A percentile compares a stretch with the other conserved stretches of the same genome.
These are phyloP conservation scores for Masticophis lateralis DNA, from an alignment of 2,797 vertebrate species.

Conservation along the genomic window DNA sequence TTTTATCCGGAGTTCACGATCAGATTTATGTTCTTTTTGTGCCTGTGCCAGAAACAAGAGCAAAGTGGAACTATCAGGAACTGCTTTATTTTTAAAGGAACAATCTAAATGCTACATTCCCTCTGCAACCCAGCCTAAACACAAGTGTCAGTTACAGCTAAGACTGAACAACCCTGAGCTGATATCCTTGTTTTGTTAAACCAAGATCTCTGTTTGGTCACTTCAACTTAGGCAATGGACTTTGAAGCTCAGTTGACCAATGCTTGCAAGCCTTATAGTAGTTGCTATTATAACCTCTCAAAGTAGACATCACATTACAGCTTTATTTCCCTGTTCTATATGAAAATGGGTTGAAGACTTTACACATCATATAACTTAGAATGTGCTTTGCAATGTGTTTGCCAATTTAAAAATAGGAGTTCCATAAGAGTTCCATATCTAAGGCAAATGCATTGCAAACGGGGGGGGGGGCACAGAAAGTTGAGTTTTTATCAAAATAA, in stretches of 20 bases:
- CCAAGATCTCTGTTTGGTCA: not conserved
- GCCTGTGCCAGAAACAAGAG: constrained; percentile 40
- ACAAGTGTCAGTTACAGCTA: constrained; percentile 10
- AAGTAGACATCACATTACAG: not conserved
- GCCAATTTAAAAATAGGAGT: not conserved
- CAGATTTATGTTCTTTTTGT: constrained; percentile 51
- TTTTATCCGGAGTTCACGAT: constrained; percentile 54
- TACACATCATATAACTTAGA: not conserved
- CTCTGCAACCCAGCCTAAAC: not conserved
- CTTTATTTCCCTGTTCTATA: not conserved
- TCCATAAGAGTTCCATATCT: not conserved
- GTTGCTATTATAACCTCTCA: not conserved
- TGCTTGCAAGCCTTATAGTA: not conserved
- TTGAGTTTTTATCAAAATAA: not conserved
- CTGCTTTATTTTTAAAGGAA: not conserved
- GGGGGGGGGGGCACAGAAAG: not conserved
- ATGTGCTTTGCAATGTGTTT: not conserved
- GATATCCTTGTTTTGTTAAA: constrained; percentile 26
- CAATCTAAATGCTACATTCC: constrained; percentile 15
- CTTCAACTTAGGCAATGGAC: not conserved
- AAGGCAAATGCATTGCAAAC: not conserved
- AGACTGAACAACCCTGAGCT: not conserved
- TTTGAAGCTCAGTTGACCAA: not conserved
- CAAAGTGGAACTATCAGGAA: constrained; percentile 30
- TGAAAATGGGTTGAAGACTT: not conserved